Evolutionary conservation across 1,140 invertebrate species (phyloP).

Genomic region (Drosophila elegans): DNA sequence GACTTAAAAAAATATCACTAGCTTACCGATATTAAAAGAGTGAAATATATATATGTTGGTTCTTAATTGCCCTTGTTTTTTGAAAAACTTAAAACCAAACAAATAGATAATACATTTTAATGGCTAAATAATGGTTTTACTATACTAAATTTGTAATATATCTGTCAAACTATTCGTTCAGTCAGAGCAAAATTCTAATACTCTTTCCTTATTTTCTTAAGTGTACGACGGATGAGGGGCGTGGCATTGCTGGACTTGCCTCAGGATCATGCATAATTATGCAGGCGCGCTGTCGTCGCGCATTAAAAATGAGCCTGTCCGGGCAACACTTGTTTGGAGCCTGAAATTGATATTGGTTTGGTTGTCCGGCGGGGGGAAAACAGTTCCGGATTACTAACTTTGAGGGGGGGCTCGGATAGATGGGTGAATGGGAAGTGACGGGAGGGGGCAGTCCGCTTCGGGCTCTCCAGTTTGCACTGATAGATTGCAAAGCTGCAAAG

Average conservation of each 20-base stretch:
- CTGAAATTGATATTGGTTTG: constrained; percentile 74
- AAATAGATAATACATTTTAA: too few relatives aligned
- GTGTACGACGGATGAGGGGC: constrained; percentile 4
- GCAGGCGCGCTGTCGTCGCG: constrained; percentile 71
- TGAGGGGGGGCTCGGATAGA: neutral
- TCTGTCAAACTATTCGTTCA: too few relatives aligned
- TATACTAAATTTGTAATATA: too few relatives aligned
- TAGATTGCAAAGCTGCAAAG: constrained; percentile 23
- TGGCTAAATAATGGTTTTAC: too few relatives aligned
- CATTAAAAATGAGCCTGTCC: constrained; percentile 72
- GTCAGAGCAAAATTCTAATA: too few relatives aligned
- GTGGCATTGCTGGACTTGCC: constrained; percentile 23
- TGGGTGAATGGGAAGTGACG: neutral
- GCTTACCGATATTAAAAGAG: too few relatives aligned
- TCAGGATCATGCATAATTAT: constrained; percentile 78
- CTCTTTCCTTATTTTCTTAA: neutral
- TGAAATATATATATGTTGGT: too few relatives aligned
- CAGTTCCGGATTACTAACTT: constrained; percentile 29
- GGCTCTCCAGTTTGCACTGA: constrained; percentile 20
- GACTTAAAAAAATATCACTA: too few relatives aligned
- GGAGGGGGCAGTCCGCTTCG: constrained; percentile 1
- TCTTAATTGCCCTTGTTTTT: too few relatives aligned
- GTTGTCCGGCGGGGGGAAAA: constrained; percentile 28
- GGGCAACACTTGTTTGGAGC: constrained; percentile 59
- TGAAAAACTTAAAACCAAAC: too few relatives aligned